Evolutionary conservation across 2,888 invertebrate species (phyloP).

Genomic region (Pogonocherus hispidulus): DNA sequence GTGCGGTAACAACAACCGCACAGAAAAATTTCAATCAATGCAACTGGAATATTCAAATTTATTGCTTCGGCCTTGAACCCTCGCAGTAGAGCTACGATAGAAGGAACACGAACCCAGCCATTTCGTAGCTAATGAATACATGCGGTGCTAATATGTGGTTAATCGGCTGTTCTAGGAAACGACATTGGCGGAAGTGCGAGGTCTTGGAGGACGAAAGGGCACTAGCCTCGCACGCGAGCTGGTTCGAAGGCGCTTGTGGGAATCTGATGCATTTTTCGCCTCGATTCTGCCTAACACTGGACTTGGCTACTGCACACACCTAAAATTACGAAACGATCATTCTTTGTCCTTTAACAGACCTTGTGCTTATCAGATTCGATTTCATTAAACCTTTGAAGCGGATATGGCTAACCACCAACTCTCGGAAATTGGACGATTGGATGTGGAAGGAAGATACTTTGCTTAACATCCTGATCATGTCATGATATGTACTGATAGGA

Average conservation of each 20-base stretch:
- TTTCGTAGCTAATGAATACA: background rate
- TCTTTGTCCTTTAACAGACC: no score
- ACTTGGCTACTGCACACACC: no score
- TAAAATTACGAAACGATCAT: no score
- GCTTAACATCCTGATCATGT: no score
- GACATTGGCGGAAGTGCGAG: background rate
- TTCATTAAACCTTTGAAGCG: no score
- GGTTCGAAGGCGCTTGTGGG: background rate
- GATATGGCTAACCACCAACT: no score
- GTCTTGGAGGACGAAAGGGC: background rate
- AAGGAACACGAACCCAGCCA: conserved; percentile 5
- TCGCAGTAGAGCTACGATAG: conserved; percentile 13
- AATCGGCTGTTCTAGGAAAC: conserved; percentile 8
- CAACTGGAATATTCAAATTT: conserved; percentile 44
- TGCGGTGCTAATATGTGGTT: background rate
- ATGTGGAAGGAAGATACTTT: no score
- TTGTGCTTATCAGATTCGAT: no score
- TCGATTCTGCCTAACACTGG: no score
- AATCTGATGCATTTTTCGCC: no score
- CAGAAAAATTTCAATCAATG: conserved; percentile 42
- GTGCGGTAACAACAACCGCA: conserved; percentile 26
- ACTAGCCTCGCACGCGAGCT: background rate
- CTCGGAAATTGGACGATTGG: no score
- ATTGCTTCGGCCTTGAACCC: conserved; percentile 50
- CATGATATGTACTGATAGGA: no score